Conservation (phyloP, 2,113 vertebrate genomes). For the Ploceus nigricollis region DNA sequence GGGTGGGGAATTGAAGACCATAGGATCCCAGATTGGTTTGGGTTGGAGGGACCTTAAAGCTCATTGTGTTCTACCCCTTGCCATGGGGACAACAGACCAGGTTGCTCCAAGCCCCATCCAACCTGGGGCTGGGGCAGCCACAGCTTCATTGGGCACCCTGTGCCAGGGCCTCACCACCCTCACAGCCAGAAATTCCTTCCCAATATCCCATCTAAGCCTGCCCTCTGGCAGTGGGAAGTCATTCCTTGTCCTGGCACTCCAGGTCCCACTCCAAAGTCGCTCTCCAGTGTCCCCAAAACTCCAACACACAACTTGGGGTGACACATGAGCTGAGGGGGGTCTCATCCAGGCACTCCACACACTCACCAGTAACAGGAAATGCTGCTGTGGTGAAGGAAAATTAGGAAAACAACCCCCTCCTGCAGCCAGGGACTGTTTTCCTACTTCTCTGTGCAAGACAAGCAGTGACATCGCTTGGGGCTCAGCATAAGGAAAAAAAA, state of each 20-base stretch:
- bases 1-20: not conserved
- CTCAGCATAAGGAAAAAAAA: not conserved
- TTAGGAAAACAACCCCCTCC: not conserved
- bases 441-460: not conserved
- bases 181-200: not conserved
- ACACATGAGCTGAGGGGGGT: not conserved
- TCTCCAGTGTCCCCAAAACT: not conserved
- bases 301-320: not conserved
- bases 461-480: not conserved
- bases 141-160: not conserved
- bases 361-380: not conserved
- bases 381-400: not conserved
- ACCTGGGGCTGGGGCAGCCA: not conserved
- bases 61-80: rapidly evolving
- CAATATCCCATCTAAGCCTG: not conserved
- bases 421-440: not conserved
- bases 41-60: not conserved
- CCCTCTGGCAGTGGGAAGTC: not conserved
- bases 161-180: not conserved
- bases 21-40: not conserved
- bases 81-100: not conserved
- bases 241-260: not conserved
- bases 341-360: not conserved
- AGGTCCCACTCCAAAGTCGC: no score
- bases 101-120: rapidly evolving